Percentiles rank a stretch among this genome's conserved stretches.
Conservation (phyloP, 2,113 vertebrate genomes). For the Struthio camelus region DNA sequence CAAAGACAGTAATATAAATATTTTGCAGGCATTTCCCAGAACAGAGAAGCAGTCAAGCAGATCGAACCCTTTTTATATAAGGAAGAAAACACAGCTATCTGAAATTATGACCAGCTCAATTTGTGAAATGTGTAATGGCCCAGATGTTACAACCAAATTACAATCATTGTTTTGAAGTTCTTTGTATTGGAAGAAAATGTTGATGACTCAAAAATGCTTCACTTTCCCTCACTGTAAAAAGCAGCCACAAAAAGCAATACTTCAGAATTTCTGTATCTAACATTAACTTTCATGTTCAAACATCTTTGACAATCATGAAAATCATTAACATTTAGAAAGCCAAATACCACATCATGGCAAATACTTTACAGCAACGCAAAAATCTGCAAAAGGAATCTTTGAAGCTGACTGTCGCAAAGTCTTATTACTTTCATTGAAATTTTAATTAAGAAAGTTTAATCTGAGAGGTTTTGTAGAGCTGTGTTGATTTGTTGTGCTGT, state of each 20-base stretch:
- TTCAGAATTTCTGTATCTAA: constrained; percentile 42
- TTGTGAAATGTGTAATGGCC: not conserved
- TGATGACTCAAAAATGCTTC: not conserved
- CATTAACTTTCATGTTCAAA: not conserved
- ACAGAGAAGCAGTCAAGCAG: not conserved
- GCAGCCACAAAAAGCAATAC: not conserved
- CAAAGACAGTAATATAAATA: not conserved
- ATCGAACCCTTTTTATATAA: not conserved
- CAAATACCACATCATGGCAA: not conserved
- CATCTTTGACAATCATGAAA: constrained; percentile 1
- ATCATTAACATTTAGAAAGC: constrained; percentile 49
- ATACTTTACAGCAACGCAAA: not conserved
- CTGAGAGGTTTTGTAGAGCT: not conserved
- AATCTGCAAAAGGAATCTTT: constrained; percentile 15
- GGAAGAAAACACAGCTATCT: not conserved
- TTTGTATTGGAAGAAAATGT: not conserved
- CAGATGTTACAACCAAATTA: not conserved
- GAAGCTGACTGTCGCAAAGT: constrained; percentile 1
- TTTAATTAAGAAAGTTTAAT: constrained; percentile 14
- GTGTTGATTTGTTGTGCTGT: not conserved
- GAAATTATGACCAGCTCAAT: not conserved
- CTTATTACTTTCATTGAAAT: constrained; percentile 31
- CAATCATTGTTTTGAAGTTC: not conserved
- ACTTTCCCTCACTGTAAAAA: not conserved
- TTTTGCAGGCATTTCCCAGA: not conserved